Evolutionary conservation across 2,113 vertebrate genomes (phyloP).

Genomic region (Loxodonta africana): DNA sequence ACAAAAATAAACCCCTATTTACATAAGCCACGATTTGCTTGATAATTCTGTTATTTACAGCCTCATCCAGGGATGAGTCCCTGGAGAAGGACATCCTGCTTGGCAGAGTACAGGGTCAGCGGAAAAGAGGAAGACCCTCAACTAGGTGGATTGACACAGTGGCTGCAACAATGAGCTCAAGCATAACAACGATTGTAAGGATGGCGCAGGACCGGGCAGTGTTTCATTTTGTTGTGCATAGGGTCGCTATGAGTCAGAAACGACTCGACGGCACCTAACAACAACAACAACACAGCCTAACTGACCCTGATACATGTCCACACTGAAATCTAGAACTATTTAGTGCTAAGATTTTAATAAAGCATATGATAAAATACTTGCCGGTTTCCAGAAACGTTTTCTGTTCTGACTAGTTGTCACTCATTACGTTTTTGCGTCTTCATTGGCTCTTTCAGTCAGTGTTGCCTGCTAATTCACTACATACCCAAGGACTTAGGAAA

Average conservation of each 20-base stretch:
- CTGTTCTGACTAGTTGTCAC: background rate
- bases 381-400: background rate
- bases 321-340: background rate
- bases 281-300: no score
- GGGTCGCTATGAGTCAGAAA: no score
- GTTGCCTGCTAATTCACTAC: background rate
- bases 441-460: background rate
- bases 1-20: background rate
- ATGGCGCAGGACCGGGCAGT: no score
- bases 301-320: background rate
- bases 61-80: background rate
- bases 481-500: background rate
- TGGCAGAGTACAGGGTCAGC: no score
- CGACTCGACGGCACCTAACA: no score
- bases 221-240: no score
- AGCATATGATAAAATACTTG: background rate
- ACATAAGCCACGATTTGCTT: background rate
- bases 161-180: no score
- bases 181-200: no score
- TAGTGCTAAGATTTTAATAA: background rate
- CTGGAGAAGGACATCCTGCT: no score
- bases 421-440: background rate
- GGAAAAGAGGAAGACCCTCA: no score
- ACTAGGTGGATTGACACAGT: no score
- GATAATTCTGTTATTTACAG: background rate